Percentiles rank a stretch among this genome's conserved stretches.
phyloP scores from a whole-genome alignment of 2,113 vertebrate genomes.

The Toxotes jaculatrix region DNA sequence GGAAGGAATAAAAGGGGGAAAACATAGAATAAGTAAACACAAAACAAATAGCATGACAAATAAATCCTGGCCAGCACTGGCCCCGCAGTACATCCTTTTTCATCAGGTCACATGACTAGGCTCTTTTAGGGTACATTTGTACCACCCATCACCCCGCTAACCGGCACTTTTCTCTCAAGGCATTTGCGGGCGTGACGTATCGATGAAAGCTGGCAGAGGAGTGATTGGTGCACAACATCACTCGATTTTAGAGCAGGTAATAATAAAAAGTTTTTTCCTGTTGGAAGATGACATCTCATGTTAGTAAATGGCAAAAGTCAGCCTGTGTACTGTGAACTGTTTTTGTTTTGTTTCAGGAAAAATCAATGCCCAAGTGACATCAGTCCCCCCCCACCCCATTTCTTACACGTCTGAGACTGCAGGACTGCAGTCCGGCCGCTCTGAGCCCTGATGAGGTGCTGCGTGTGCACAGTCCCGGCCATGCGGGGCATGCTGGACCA shows the following conservation, averaged over 20 bases:
- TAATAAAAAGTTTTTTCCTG: conserved; percentile 67
- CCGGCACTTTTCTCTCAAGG: conserved; percentile 54
- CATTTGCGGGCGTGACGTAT: conserved; percentile 47
- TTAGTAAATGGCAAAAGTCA: conserved; percentile 73
- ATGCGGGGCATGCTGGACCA: conserved; percentile 77
- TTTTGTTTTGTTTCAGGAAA: conserved; percentile 34
- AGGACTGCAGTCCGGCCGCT: conserved; percentile 52
- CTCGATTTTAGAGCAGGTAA: conserved; percentile 52
- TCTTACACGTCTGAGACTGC: conserved; percentile 42
- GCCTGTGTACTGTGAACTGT: neutral
- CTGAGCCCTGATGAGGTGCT: conserved; percentile 76
- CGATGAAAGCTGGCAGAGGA: conserved; percentile 58
- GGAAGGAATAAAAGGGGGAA: conserved; percentile 65
- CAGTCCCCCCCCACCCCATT: conserved; percentile 17
- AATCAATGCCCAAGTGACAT: conserved; percentile 59
- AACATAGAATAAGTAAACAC: conserved; percentile 72
- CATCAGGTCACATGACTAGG: conserved; percentile 80
- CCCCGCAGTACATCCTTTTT: conserved; percentile 73
- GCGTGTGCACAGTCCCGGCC: conserved; percentile 74
- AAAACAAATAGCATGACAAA: conserved; percentile 84
- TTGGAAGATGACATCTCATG: conserved; percentile 78
- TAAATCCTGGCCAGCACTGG: conserved; percentile 80
- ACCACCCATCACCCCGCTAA: conserved; percentile 51
- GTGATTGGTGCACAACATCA: conserved; percentile 46
- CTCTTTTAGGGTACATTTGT: conserved; percentile 57